Conservation (phyloP, 2,113 vertebrate genomes). For the Lophochroa leadbeateri region DNA sequence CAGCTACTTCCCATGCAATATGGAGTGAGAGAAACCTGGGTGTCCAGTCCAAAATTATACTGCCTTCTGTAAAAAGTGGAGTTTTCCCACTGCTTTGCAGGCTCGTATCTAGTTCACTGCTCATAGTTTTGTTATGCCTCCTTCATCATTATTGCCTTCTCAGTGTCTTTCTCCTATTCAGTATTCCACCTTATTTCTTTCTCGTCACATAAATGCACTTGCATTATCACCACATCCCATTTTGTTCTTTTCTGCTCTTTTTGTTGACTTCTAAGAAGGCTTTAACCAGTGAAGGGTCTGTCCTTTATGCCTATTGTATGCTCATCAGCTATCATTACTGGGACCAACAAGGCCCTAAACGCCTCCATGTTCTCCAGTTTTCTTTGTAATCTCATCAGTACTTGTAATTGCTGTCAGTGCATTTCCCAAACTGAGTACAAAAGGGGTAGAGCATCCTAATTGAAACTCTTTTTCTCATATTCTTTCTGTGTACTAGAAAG, state of each 20-base stretch:
- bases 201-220: not conserved
- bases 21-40: not conserved
- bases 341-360: not conserved
- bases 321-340: not conserved
- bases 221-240: not conserved
- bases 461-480: not conserved
- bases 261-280: not conserved
- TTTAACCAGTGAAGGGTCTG: not conserved
- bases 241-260: not conserved
- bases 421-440: not conserved
- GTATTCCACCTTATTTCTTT: not conserved
- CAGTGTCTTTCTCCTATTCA: not conserved
- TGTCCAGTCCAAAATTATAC: not conserved
- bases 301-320: not conserved
- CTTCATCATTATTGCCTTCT: not conserved
- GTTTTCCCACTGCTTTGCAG: not conserved
- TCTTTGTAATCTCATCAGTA: not conserved
- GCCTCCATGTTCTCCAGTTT: not conserved
- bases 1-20: not conserved
- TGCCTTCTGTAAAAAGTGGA: not conserved
- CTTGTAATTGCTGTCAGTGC: not conserved
- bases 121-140: not conserved
- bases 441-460: not conserved
- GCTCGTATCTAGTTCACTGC: not conserved
- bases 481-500: not conserved